Conservation (phyloP, 2,888 invertebrate species). For the Pristionchus entomophagus region DNA sequence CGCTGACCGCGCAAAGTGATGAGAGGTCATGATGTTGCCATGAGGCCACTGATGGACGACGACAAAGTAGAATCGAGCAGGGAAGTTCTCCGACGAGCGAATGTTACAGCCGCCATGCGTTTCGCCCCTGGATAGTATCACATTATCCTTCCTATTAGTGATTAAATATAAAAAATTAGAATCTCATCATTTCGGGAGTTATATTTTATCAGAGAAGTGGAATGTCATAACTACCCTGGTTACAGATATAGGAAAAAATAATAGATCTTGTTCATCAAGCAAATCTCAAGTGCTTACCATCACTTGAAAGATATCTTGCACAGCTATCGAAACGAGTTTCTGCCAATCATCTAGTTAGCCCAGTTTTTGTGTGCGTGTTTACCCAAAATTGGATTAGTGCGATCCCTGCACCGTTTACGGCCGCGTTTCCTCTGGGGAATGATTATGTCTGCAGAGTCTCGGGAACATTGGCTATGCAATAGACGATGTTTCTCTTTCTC, state of each 20-base stretch:
- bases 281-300: too few species aligned
- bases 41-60: conserved; percentile 47
- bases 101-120: conserved; percentile 45
- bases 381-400: background rate
- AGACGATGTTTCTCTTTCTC: too few species aligned
- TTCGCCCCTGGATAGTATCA: conserved; percentile 6
- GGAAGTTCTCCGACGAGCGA: conserved; percentile 21
- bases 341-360: background rate
- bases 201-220: too few species aligned
- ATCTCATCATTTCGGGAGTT: too few species aligned
- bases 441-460: too few species aligned
- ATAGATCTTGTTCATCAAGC: too few species aligned
- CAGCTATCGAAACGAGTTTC: background rate
- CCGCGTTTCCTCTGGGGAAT: background rate
- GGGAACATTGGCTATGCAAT: too few species aligned
- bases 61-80: conserved; percentile 42
- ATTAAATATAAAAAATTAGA: too few species aligned
- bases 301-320: too few species aligned
- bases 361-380: background rate
- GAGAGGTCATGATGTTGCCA: conserved; percentile 41
- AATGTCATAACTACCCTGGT: too few species aligned
- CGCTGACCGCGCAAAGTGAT: conserved; percentile 35
- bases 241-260: too few species aligned
- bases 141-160: background rate
- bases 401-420: background rate